phyloP scores from a whole-genome alignment of 2,113 vertebrate genomes.

The Camelus dromedarius region DNA sequence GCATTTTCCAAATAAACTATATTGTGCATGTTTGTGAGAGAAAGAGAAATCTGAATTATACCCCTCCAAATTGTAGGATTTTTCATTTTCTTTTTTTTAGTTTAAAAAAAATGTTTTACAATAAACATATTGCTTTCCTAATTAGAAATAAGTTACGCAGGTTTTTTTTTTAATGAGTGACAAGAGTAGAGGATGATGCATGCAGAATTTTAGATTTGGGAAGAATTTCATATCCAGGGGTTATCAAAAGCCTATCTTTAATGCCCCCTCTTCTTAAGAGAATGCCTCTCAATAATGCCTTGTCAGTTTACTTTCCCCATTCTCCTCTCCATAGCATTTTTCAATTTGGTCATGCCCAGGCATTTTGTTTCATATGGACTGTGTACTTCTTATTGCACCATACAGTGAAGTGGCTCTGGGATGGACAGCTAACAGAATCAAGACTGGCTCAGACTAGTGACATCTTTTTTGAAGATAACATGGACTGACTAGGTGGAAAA shows the following conservation, averaged over 20 bases:
- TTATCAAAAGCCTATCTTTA: background rate
- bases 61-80: background rate
- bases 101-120: background rate
- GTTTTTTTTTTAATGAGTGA: background rate
- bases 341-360: background rate
- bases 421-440: background rate
- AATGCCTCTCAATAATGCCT: background rate
- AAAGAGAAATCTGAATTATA: background rate
- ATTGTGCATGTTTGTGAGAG: background rate
- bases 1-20: background rate
- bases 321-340: background rate
- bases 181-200: background rate
- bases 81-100: background rate
- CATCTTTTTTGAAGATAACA: background rate
- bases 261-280: background rate
- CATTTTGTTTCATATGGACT: background rate
- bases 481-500: background rate
- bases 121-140: background rate
- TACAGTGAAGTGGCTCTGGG: background rate
- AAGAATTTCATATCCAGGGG: background rate
- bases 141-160: background rate
- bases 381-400: background rate
- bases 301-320: background rate
- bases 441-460: background rate
- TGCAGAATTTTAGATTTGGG: background rate